Conservation (phyloP, 2,888 invertebrate species). For the Zaprionus obscuricornis region DNA sequence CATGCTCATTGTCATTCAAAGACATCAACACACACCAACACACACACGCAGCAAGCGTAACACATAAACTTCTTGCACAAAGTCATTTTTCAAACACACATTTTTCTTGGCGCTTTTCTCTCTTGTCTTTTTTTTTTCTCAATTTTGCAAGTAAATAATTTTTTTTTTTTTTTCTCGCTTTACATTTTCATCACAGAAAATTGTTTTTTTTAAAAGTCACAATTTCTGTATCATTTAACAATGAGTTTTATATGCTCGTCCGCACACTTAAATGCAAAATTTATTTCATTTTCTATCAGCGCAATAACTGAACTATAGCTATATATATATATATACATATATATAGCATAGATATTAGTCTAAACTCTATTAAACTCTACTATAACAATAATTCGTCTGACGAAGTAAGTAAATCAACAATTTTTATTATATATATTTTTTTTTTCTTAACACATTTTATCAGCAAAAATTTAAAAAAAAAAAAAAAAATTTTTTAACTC, state of each 20-base stretch:
- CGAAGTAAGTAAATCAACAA: no score
- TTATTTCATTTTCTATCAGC: constrained; percentile 44
- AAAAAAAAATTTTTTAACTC: no score
- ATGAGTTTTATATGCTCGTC: constrained; percentile 46
- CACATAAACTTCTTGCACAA: constrained; percentile 39
- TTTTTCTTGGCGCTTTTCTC: constrained; percentile 20
- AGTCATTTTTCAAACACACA: constrained; percentile 69
- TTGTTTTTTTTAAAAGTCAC: no score
- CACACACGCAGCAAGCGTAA: no score
- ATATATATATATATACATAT: constrained; percentile 5
- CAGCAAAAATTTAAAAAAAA: no score
- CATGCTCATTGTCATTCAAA: constrained; percentile 50
- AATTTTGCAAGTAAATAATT: constrained; percentile 42
- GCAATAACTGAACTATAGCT: constrained; percentile 18
- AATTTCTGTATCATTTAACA: constrained; percentile 51
- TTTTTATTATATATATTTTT: no score
- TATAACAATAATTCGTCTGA: no score
- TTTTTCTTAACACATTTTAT: no score
- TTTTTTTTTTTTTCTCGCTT: neutral
- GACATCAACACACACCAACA: no score
- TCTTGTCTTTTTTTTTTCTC: constrained; percentile 16
- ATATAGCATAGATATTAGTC: no score
- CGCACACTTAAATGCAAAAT: constrained; percentile 56
- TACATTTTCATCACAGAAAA: no score
- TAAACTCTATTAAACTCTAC: no score